These are phyloP conservation scores for Cephus pulcher DNA, from an alignment of 2,888 invertebrate species.

Conservation along the genomic window DNA sequence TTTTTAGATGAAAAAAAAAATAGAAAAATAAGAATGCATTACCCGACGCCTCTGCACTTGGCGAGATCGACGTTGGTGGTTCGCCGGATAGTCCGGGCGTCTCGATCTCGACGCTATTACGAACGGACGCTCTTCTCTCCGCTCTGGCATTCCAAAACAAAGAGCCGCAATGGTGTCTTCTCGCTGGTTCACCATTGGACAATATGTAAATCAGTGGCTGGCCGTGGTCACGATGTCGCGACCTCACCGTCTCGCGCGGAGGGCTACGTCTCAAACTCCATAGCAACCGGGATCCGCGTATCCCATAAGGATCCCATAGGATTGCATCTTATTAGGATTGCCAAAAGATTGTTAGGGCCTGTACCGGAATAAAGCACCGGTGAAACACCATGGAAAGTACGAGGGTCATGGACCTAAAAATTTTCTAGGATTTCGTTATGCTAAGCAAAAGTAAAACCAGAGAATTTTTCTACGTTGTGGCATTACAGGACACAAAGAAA, in stretches of 20 bases:
- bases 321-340: neutral
- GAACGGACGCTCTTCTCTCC: constrained; percentile 33
- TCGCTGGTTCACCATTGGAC: constrained; percentile 60
- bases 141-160: constrained; percentile 64
- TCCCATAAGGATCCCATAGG: neutral
- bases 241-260: constrained; percentile 55
- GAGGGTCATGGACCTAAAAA: neutral
- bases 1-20: neutral
- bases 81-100: constrained; percentile 50
- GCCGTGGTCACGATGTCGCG: constrained; percentile 66
- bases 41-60: constrained; percentile 45
- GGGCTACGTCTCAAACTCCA: constrained; percentile 44
- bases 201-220: constrained; percentile 67
- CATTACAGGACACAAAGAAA: neutral
- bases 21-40: constrained; percentile 56
- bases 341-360: neutral
- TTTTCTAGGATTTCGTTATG: neutral
- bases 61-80: constrained; percentile 65
- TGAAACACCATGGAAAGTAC: neutral
- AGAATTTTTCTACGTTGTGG: neutral
- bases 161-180: constrained; percentile 49
- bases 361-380: neutral
- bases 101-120: constrained; percentile 61
- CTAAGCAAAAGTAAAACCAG: neutral
- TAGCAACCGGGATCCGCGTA: constrained; percentile 2